Base-by-base conservation (phyloP, 2,888 invertebrate species). In the Gari tellinella region DNA sequence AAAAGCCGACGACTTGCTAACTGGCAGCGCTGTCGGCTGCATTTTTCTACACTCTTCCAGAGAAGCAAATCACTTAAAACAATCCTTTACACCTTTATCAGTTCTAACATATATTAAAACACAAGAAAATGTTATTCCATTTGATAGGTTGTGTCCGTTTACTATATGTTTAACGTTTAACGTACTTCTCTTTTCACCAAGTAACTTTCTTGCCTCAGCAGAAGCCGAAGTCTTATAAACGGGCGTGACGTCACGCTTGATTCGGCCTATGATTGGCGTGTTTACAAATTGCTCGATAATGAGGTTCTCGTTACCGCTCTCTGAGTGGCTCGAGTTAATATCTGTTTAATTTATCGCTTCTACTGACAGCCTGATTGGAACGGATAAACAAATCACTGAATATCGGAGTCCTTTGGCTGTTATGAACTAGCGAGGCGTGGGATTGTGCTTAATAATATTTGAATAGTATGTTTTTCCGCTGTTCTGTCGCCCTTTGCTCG, bases 251-350 rank as follows among this genome's bases (percentile, higher is more conserved):
- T 80, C 81, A 81, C 76, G 60, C 53, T 55, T 26, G 43, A 17
- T 10, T 48, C 56, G 51, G 25, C 45, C 41, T 43, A 21, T 60
- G 74, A 81, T 81, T 75, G 80, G 84, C 62, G 66, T 62, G 67
- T 57, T 53, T 63, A 73, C 68, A 78, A 81, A 82, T 82, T 82
- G 75, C 69, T 63, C 75, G 76, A 80, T 84, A 84, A 82, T 82
- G 78, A 81, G 74, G 72, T 73, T 74, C 67, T 65, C 63, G 63
- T 81, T 73, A 74, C 74, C 61, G 62, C 62, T 49, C 51, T 72
- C 55, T 72, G 74, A 79, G 46, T 79, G 79, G 79, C 51, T 58
- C 31, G 41, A 62, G 69, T 68, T 75, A 72, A 79, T 79, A 72
- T 75, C 68, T 52, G 72, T 58, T 65, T 75, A 79, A 75, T 79